Conservation (phyloP, 2,113 vertebrate species). For the Lophochroa leadbeateri region DNA sequence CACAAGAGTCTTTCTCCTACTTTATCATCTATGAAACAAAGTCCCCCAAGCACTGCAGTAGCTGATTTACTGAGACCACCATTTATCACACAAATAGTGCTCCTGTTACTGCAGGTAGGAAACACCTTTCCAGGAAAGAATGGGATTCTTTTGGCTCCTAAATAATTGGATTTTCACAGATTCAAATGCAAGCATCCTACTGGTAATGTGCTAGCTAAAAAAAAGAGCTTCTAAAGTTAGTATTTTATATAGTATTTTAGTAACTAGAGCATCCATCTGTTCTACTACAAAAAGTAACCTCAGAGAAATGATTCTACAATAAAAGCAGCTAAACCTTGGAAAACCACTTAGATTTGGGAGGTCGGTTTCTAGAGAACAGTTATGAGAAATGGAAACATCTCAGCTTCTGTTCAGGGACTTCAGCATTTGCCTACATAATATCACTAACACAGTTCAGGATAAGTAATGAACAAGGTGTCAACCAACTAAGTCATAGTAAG, state of each 20-base stretch:
- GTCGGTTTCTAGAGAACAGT: not conserved
- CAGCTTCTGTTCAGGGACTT: not conserved
- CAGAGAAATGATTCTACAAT: not conserved
- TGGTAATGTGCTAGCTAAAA: not conserved
- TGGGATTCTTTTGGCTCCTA: not conserved
- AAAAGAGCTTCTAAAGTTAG: not conserved
- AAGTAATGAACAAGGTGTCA: accelerated
- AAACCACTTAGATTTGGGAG: not conserved
- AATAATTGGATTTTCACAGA: not conserved
- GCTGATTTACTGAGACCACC: not conserved
- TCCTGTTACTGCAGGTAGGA: not conserved
- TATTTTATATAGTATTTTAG: not conserved
- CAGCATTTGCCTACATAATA: not conserved
- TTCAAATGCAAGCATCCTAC: not conserved
- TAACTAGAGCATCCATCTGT: not conserved
- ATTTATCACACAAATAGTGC: not conserved
- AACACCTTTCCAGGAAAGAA: not conserved
- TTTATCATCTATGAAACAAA: not conserved
- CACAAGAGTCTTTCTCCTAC: not conserved
- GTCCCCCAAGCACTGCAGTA: not conserved
- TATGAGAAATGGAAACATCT: not conserved
- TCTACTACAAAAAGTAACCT: not conserved
- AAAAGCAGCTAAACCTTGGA: not conserved
- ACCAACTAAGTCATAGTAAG: not conserved
- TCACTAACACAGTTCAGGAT: not conserved